Evolutionary conservation across 2,797 vertebrate species (phyloP).

Genomic region (Paramormyrops hopkinsi): DNA sequence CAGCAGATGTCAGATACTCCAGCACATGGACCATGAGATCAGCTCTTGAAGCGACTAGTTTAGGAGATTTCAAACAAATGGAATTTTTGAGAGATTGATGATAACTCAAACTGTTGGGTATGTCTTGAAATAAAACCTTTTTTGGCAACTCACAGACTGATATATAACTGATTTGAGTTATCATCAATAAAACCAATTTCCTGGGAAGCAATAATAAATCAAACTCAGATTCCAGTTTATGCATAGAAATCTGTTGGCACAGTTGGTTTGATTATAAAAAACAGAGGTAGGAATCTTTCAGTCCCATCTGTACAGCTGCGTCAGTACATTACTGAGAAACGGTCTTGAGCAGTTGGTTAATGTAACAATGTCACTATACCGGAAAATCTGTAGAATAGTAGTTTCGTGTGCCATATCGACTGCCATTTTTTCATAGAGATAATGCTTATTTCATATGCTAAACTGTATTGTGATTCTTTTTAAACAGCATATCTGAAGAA

Average conservation of each 20-base stretch:
- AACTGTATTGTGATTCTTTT: not conserved
- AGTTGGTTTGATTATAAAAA: not conserved
- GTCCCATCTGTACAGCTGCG: not conserved
- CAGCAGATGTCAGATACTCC: not conserved
- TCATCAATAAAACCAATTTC: not conserved
- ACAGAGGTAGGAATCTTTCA: not conserved
- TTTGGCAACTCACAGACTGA: too few relatives aligned
- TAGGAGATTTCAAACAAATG: constrained; percentile 11
- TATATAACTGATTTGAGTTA: too few relatives aligned
- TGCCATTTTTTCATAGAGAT: not conserved
- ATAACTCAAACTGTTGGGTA: too few relatives aligned
- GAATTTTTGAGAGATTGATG: not conserved
- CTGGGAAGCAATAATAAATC: not conserved
- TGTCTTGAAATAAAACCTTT: too few relatives aligned
- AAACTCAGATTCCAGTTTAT: not conserved
- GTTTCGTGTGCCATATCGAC: not conserved
- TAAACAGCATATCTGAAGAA: not conserved
- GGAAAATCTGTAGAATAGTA: not conserved
- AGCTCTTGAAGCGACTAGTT: not conserved
- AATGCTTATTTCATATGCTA: not conserved
- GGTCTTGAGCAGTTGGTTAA: not conserved
- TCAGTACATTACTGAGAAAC: not conserved
- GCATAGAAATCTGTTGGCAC: not conserved
- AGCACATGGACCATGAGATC: not conserved
- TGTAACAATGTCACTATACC: not conserved